Percentiles rank a stretch among this genome's conserved stretches.
phyloP scores from a whole-genome alignment of 2,888 invertebrate genomes.

The Pachycephus smyrnensis region DNA sequence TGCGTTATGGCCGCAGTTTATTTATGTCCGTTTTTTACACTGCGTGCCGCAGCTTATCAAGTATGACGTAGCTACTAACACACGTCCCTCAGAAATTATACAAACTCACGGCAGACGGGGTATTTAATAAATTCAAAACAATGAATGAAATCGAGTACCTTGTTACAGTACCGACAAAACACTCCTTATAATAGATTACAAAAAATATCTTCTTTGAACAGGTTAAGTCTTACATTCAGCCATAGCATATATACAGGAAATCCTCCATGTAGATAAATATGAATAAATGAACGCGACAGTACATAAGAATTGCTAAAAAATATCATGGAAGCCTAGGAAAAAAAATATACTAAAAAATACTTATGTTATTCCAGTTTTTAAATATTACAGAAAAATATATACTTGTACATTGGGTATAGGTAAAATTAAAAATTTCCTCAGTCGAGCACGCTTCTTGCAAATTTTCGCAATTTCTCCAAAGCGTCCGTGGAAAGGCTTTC shows the following conservation, averaged over 20 bases:
- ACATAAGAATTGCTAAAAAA: neutral
- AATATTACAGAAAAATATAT: neutral
- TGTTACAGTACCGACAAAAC: neutral
- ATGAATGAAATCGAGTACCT: neutral
- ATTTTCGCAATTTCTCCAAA: constrained; percentile 34
- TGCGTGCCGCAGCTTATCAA: neutral
- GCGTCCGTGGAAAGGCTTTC: constrained; percentile 30
- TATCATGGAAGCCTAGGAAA: neutral
- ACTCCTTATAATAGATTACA: no score
- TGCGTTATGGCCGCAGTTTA: neutral
- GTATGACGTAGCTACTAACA: neutral
- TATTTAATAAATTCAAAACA: neutral
- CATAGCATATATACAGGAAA: no score
- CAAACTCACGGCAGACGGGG: neutral
- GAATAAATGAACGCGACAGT: no score
- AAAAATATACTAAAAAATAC: neutral
- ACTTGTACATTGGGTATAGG: neutral
- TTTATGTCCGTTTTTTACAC: neutral
- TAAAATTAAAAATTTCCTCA: neutral
- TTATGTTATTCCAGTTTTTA: neutral
- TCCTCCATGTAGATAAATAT: no score
- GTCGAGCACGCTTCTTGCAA: neutral
- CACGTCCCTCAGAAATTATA: neutral
- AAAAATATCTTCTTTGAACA: neutral
- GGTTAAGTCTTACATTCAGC: neutral